Percentiles rank a stretch among this genome's conserved stretches.
Conservation (phyloP, 1,140 invertebrate genomes). For the Zaprionus tsacasi region DNA sequence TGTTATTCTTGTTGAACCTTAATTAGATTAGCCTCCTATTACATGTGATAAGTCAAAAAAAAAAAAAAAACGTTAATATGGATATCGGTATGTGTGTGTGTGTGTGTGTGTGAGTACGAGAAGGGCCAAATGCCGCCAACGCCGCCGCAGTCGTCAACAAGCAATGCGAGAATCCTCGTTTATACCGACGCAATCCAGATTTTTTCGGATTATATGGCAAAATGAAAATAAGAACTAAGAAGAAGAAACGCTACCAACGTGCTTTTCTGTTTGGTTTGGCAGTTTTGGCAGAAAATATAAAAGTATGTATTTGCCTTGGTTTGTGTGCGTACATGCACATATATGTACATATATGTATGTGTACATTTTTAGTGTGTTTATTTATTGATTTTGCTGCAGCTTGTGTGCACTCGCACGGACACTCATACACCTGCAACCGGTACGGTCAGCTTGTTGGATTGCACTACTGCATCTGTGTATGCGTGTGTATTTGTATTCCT, state of each 20-base stretch:
- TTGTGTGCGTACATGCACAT: neutral
- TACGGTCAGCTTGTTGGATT: neutral
- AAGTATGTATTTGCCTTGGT: constrained; percentile 8
- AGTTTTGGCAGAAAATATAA: constrained; percentile 28
- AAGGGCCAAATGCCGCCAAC: constrained; percentile 1
- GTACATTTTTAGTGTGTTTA: constrained; percentile 2
- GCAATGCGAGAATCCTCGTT: constrained; percentile 37
- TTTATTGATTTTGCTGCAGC: constrained; percentile 45
- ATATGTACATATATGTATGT: neutral
- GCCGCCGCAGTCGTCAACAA: constrained; percentile 26
- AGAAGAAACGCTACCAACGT: constrained; percentile 17
- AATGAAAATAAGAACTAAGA: constrained; percentile 39
- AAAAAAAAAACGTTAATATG: constrained; percentile 2
- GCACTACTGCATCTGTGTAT: neutral
- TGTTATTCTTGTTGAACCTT: neutral
- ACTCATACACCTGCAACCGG: neutral
- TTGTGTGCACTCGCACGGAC: neutral
- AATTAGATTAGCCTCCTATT: neutral
- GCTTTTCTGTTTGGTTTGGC: constrained; percentile 23
- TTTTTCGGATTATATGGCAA: constrained; percentile 46
- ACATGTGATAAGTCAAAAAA: constrained; percentile 7
- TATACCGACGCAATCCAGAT: constrained; percentile 57
- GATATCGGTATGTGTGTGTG: neutral
- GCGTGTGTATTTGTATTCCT: neutral
- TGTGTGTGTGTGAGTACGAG: neutral